Evolutionary conservation across 2,113 vertebrate species (phyloP).

Genomic region (Origma solitaria): DNA sequence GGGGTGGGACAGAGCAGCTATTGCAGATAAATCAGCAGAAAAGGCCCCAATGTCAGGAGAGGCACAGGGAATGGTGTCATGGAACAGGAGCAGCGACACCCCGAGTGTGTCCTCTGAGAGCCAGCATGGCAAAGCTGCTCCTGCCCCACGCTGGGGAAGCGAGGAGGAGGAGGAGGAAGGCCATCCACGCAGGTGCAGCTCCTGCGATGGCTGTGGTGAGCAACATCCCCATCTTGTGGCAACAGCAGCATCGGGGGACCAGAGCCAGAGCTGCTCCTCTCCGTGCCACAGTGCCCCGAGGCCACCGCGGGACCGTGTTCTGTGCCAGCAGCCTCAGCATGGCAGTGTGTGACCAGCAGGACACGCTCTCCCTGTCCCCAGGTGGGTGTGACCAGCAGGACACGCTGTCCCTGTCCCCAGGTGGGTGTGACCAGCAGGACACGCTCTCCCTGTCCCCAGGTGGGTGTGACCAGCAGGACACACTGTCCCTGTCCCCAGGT

Average conservation of each 20-base stretch:
- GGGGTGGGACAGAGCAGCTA: neutral
- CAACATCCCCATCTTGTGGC: slow-evolving; percentile 50
- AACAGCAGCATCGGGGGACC: neutral
- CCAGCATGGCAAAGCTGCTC: accelerated
- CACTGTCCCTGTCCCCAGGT: too few species aligned
- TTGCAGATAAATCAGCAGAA: neutral
- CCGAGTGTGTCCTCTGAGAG: accelerated
- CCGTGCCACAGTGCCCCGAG: accelerated
- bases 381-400: too few species aligned
- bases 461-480: too few species aligned
- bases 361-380: too few species aligned
- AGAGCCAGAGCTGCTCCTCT: neutral
- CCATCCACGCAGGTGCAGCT: neutral
- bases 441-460: too few species aligned
- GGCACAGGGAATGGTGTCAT: accelerated
- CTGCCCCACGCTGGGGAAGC: accelerated
- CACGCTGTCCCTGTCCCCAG: too few species aligned
- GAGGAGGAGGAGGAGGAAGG: neutral
- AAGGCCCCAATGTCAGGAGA: neutral
- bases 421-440: too few species aligned
- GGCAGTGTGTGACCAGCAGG: accelerated
- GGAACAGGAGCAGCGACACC: neutral
- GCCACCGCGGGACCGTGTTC: accelerated
- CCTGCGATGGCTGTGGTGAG: accelerated
- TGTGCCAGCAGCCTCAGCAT: accelerated